phyloP scores from a whole-genome alignment of 2,888 invertebrate genomes.

The Platycheirus albimanus region DNA sequence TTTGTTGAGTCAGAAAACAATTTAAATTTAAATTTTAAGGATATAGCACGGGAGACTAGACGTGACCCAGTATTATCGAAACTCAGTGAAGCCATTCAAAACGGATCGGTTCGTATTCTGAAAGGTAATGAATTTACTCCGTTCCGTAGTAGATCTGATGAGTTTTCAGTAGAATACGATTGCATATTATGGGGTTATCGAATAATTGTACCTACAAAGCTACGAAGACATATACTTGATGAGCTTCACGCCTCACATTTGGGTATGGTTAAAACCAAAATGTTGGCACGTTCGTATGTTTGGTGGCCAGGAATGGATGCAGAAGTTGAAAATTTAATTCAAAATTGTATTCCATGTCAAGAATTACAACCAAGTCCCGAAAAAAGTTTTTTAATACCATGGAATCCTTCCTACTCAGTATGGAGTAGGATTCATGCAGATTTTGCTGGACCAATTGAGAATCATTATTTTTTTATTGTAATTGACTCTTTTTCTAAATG shows the following conservation, averaged over 20 bases:
- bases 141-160: constrained; percentile 34
- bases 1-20: neutral
- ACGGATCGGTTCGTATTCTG: constrained; percentile 42
- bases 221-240: constrained; percentile 13
- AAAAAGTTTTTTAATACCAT: constrained; percentile 60
- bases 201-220: constrained; percentile 56
- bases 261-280: constrained; percentile 69
- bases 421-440: constrained; percentile 69
- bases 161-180: constrained; percentile 52
- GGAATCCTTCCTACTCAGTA: constrained; percentile 43
- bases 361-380: constrained; percentile 64
- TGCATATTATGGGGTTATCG: constrained; percentile 55
- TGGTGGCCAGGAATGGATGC: constrained; percentile 67
- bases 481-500: constrained; percentile 69
- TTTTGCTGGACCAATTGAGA: too few species aligned
- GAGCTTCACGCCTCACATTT: constrained; percentile 69
- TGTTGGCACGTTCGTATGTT: constrained; percentile 48
- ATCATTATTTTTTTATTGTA: too few species aligned
- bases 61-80: too few species aligned
- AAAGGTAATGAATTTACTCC: constrained; percentile 38
- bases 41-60: too few species aligned
- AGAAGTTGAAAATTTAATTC: constrained; percentile 58
- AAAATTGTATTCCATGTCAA: constrained; percentile 56
- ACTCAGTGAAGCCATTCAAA: constrained; percentile 37
- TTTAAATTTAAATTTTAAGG: too few species aligned